Conservation (phyloP, 2,888 invertebrate species). For the Protophormia terraenovae region DNA sequence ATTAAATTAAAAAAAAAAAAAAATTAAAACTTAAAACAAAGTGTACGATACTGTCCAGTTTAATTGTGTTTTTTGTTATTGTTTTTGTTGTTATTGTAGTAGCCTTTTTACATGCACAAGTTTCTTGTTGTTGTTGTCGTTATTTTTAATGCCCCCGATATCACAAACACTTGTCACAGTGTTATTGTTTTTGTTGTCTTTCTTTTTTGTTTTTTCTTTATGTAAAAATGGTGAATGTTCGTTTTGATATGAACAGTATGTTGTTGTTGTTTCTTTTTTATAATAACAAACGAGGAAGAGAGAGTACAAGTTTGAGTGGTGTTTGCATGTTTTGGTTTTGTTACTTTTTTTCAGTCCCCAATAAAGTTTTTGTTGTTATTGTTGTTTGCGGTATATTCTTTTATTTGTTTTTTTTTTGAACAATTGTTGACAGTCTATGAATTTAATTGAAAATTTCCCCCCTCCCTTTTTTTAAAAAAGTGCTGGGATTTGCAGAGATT, state of each 20-base stretch:
- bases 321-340: too few species aligned
- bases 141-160: conserved; percentile 29
- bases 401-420: background rate
- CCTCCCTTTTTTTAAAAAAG: too few species aligned
- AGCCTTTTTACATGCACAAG: conserved; percentile 3
- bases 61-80: too few species aligned
- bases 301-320: background rate
- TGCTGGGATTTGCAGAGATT: background rate
- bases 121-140: background rate
- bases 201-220: background rate
- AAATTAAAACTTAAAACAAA: background rate
- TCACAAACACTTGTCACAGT: conserved; percentile 20
- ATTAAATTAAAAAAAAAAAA: background rate
- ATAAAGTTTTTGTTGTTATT: background rate
- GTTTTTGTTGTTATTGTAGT: background rate
- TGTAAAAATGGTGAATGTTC: conserved; percentile 1
- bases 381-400: background rate
- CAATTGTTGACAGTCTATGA: background rate
- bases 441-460: background rate
- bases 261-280: background rate
- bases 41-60: conserved; percentile 15
- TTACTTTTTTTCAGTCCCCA: too few species aligned
- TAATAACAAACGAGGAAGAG: background rate
- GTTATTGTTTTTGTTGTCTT: conserved; percentile 6
- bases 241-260: background rate